These are phyloP conservation scores for Sander vitreus DNA, from an alignment of 2,113 vertebrate genomes.

Conservation along the genomic window DNA sequence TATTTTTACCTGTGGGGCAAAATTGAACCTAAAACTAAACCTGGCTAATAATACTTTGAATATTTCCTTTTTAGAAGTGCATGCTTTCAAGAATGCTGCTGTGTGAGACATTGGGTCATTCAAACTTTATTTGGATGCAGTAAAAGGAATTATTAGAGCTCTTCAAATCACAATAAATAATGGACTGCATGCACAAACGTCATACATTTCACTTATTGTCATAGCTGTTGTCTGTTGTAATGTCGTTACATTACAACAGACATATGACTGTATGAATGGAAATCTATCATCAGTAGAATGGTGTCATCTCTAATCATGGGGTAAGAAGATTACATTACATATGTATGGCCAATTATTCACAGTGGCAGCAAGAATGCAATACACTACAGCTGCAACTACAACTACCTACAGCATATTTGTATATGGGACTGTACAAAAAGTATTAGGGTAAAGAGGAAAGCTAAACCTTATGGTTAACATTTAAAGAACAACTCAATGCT, in stretches of 20 bases:
- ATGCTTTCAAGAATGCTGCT: neutral
- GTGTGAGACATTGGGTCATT: neutral
- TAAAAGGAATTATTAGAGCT: neutral
- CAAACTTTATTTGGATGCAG: constrained; percentile 17
- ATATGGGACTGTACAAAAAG: no score
- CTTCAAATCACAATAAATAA: neutral
- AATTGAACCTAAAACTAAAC: constrained; percentile 7
- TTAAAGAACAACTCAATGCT: no score
- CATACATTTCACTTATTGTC: neutral
- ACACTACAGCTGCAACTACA: no score
- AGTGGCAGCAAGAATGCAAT: neutral
- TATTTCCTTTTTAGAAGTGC: neutral
- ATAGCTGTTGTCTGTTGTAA: neutral
- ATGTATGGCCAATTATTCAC: neutral
- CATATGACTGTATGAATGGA: neutral
- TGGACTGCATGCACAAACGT: constrained; percentile 13
- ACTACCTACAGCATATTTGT: neutral
- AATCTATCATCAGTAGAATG: neutral
- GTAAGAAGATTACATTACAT: neutral
- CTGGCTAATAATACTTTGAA: neutral
- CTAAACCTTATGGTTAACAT: no score
- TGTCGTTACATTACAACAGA: neutral
- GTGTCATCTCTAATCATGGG: neutral
- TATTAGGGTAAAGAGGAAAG: no score
- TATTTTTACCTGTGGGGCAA: neutral